These are phyloP conservation scores for Drosophila melanica DNA, from an alignment of 1,140 invertebrate genomes.

Conservation along the genomic window DNA sequence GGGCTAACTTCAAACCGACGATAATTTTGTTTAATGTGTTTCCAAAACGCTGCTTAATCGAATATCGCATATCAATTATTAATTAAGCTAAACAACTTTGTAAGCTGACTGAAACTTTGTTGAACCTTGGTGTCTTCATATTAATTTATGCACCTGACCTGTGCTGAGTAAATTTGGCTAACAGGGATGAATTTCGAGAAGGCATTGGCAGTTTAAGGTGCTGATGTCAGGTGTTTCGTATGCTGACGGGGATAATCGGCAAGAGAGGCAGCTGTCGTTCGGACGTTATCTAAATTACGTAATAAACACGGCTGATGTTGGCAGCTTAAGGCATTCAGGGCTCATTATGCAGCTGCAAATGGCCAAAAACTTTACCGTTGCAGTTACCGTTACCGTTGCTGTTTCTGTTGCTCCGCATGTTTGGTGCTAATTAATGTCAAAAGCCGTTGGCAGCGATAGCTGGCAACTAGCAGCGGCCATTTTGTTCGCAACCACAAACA, in stretches of 20 bases:
- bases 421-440: slow-evolving; percentile 80
- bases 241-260: slow-evolving; percentile 16
- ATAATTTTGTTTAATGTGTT: too few relatives aligned
- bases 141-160: slow-evolving; percentile 40
- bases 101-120: slow-evolving; percentile 32
- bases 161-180: slow-evolving; percentile 21
- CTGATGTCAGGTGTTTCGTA: slow-evolving; percentile 16
- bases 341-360: slow-evolving; percentile 67
- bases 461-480: slow-evolving; percentile 41
- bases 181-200: slow-evolving; percentile 11
- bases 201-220: slow-evolving; percentile 28
- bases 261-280: not conserved
- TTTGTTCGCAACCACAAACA: slow-evolving; percentile 33
- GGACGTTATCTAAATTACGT: slow-evolving; percentile 47
- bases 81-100: slow-evolving; percentile 29
- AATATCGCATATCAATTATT: too few relatives aligned
- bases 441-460: slow-evolving; percentile 52
- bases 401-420: slow-evolving; percentile 53
- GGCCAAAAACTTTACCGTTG: slow-evolving; percentile 63
- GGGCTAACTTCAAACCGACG: too few relatives aligned
- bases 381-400: slow-evolving; percentile 28
- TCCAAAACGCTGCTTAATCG: too few relatives aligned
- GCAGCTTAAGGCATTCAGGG: slow-evolving; percentile 21
- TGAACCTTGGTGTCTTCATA: slow-evolving; percentile 25
- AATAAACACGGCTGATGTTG: slow-evolving; percentile 56